Percentiles rank a stretch among this genome's conserved stretches.
Evolutionary conservation across 2,797 vertebrate genomes (phyloP).

Genomic region (Aeoliscus strigatus): DNA sequence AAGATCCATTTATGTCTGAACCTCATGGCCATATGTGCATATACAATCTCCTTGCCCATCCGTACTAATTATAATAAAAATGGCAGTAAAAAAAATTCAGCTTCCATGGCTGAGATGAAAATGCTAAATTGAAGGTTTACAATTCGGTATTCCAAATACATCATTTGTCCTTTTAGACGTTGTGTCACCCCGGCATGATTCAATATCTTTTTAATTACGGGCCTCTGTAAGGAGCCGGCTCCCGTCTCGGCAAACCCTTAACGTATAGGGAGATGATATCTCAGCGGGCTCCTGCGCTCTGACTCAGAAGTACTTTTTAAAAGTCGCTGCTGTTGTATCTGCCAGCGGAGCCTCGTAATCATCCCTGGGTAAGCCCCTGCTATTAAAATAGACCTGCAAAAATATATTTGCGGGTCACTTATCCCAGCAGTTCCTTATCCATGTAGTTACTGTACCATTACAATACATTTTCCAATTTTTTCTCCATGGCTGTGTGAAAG

Average conservation of each 20-base stretch:
- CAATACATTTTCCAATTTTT: no score
- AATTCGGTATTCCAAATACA: no score
- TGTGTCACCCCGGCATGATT: conserved; percentile 29
- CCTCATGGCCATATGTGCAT: no score
- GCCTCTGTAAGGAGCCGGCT: conserved; percentile 19
- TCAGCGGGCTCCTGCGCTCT: conserved; percentile 6
- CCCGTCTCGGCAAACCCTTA: conserved; percentile 26
- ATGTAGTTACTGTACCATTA: no score
- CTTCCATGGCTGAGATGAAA: conserved; percentile 24
- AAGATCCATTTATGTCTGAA: conserved; percentile 60
- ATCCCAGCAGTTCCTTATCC: not conserved
- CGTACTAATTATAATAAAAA: conserved; percentile 34
- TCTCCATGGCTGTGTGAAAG: no score
- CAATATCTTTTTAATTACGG: conserved; percentile 52
- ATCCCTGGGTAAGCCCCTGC: conserved; percentile 9
- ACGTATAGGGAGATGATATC: conserved; percentile 40
- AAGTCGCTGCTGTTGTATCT: not conserved
- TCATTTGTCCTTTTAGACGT: no score
- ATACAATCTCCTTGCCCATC: no score
- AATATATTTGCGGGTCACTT: conserved; percentile 8
- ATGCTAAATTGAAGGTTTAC: no score
- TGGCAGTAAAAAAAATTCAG: conserved; percentile 11
- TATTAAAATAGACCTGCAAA: conserved; percentile 6
- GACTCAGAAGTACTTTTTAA: conserved; percentile 21
- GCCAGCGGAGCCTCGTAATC: no score